Base-by-base conservation (phyloP, 2,797 vertebrate genomes). In the Malurus splendens region DNA sequence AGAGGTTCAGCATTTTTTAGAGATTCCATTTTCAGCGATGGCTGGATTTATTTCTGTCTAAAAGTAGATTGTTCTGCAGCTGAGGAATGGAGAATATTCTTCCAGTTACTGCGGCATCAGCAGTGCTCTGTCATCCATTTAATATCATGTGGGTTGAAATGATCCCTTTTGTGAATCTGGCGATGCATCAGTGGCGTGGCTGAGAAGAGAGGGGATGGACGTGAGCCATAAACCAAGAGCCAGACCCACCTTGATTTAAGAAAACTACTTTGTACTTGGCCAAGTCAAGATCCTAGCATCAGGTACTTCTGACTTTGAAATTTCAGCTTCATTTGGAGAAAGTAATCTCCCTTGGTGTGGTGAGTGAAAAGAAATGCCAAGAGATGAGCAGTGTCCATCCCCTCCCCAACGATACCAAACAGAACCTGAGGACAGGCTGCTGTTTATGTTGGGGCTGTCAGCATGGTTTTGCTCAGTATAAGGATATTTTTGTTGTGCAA, bases 1-100 rank as follows among this genome's bases (percentile, higher is more conserved):
- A 82, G 72, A 85, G 42, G 68, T 94, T 95, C 92, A 90, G 94
- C 87, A 33, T 56, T 83, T 94, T 89, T 80, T 48, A 57, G 67
- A 73, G 82, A 55, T 78, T 72, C 85, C 48, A 44, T 80, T 94
- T 89, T 68, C 62, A 65, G 87, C 27, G 23, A 66, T 62, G 70
- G 66, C 68, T 80, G 76, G 89, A 86, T 93, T 68, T 74, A 90
- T 87, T 90, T 87, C 73, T 77, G 62, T 75, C 76, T 87, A 94
- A 92, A 93, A 94, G 90, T 81, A 93, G 78, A 32, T 87, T 90
- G 28, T 76, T 87, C 87, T 76, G 57, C 82, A 82, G 89, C 76
- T 89, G 89, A 90, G 85, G n/a, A 73, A 65, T 55, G 74, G 52
- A 62, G 87, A 90, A 70, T 33, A 45, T 70, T 93, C 59, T 78